These are phyloP conservation scores for Coregonus suidteri DNA, from an alignment of 2,797 vertebrate species.

Conservation along the genomic window DNA sequence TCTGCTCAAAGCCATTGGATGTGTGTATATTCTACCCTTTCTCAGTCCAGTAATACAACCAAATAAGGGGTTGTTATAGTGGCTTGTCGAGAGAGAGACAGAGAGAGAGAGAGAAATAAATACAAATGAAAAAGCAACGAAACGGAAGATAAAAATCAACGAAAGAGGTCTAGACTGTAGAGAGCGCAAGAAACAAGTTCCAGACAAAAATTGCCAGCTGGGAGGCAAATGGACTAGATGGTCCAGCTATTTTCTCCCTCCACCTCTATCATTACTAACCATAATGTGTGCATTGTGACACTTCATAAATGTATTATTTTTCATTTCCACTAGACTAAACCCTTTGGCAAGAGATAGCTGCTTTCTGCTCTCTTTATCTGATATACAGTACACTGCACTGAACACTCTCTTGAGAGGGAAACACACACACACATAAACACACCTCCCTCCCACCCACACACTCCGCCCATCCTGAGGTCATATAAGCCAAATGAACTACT, in stretches of 20 bases:
- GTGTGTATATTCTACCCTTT: neutral
- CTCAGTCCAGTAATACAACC: neutral
- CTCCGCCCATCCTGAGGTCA: neutral
- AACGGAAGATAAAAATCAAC: conserved; percentile 13
- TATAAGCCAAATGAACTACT: neutral
- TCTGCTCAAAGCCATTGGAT: neutral
- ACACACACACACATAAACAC: neutral
- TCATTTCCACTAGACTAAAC: conserved; percentile 60
- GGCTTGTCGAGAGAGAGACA: neutral
- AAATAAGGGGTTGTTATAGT: neutral
- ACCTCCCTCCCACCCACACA: neutral
- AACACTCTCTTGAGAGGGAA: conserved; percentile 11
- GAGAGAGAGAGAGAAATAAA: neutral
- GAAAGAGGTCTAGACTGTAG: neutral
- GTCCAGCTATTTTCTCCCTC: conserved; percentile 50
- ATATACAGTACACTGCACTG: conserved; percentile 23
- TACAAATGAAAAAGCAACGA: neutral
- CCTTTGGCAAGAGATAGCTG: conserved; percentile 40
- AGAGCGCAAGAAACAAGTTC: conserved; percentile 14
- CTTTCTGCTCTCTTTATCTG: conserved; percentile 47
- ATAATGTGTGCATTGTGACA: conserved; percentile 66
- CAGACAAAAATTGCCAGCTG: conserved; percentile 27
- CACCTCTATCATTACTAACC: conserved; percentile 66
- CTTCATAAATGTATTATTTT: conserved; percentile 65
- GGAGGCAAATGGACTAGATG: conserved; percentile 56